Evolutionary conservation across 2,797 vertebrate genomes (phyloP), one percentile per base, ranked within the genome.

Genomic region (Diglossa cyanea): DNA sequence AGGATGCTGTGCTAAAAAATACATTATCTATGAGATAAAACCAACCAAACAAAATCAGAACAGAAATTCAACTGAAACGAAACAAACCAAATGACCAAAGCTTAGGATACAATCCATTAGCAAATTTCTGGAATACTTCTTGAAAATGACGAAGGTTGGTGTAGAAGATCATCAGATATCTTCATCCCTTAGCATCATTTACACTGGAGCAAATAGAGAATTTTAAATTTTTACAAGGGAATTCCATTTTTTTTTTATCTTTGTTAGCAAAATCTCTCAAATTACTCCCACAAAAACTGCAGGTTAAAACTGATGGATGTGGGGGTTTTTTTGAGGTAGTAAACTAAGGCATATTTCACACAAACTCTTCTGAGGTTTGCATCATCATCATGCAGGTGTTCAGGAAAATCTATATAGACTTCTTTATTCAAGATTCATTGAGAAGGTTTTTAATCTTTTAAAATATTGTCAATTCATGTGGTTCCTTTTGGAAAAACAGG

Each of bases 41-140:
- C 30, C 25, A 8, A 28, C 9, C 6, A 37, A 71, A n/a, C 21
- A 62, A 62, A 55, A 62, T 44, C n/a, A 10, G 18, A 76, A 47
- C 5, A 37, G 44, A 37, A 66, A 15, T 11, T 31, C 28, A 65
- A 44, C 4, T 3, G 40, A 21, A 51, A 45, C 0, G 0, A 66
- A 73, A 40, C 12, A 60, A 47, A 45, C 24, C 16, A 30, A 45
- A 42, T 17, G 25, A 40, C 10, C 20, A 70, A 57, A 75, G 23
- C 7, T 73, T 53, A 63, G 33, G 21, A 60, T 24, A 21, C 23
- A 24, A 28, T 12, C 11, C 48, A 13, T 35, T 65, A 74, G 31
- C 26, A 92, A 35, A 61, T 55, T 73, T 71, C 25, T 75, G 45
- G 17, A 70, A 51, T 50, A 62, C 37, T 74, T 67, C 12, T 31